These are phyloP conservation scores for Aphodius granarius DNA, from an alignment of 2,888 invertebrate genomes.

Conservation along the genomic window DNA sequence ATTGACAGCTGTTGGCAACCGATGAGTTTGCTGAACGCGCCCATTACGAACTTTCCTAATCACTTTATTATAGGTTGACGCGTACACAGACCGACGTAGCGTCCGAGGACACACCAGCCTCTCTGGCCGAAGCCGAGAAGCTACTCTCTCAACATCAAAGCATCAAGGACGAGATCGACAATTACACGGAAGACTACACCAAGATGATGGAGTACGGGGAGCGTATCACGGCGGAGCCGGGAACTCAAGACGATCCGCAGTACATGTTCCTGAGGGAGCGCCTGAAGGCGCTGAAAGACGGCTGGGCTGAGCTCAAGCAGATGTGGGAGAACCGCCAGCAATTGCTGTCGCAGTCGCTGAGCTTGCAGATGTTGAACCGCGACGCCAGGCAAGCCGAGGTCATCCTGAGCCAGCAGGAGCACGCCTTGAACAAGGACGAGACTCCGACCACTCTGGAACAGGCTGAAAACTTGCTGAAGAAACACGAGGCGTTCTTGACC, in stretches of 20 bases:
- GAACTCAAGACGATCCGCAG: conserved; percentile 94
- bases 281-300: conserved; percentile 95
- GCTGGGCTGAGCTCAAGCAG: conserved; percentile 98
- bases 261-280: conserved; percentile 99
- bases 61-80: conserved; percentile 69
- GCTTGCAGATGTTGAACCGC: conserved; percentile 92
- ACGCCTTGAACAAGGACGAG: conserved; percentile 94
- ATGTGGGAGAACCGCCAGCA: conserved; percentile 99
- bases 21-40: too few species aligned
- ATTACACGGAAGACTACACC: conserved; percentile 96
- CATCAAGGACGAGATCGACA: conserved; percentile 98
- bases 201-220: conserved; percentile 99
- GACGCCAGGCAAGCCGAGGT: conserved; percentile 98
- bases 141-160: conserved; percentile 96
- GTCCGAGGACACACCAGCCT: conserved; percentile 92
- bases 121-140: conserved; percentile 95
- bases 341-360: conserved; percentile 90
- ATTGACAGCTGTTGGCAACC: too few species aligned
- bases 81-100: conserved; percentile 99
- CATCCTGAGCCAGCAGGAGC: conserved; percentile 96
- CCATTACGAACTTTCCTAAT: too few species aligned
- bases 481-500: conserved; percentile 98
- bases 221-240: conserved; percentile 84
- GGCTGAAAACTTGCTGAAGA: conserved; percentile 95
- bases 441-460: conserved; percentile 92